Evolutionary conservation across 2,888 invertebrate genomes (phyloP), one percentile per base, ranked within the genome.

Genomic region (Sarcophaga subvicina): DNA sequence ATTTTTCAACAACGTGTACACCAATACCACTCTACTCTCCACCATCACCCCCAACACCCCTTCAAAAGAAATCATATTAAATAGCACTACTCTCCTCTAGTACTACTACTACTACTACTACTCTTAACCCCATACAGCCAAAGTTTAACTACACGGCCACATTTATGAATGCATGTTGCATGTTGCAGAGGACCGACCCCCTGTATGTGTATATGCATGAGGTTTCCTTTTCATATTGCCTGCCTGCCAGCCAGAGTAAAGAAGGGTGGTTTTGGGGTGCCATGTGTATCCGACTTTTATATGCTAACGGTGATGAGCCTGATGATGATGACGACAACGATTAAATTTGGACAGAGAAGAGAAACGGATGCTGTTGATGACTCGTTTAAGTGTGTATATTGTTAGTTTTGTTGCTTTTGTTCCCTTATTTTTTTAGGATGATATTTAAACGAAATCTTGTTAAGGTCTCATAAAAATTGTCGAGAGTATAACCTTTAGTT

Each of bases 351-450:
- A 64, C 54, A 63, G 75, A 54, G 12, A 17, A 47, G 22, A 62
- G 63, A 59, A 83, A 64, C 84, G 84, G 87, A 84, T 87, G 81
- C 80, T 87, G 71, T 76, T 84, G 84, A 87, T 87, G 84, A 87
- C 84, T 84, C 83, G 87, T 69, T 87, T 76, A 87, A 84, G 59
- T 71, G 73, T 81, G 71, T 69, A 76, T 60, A 59, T 75, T 66
- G 71, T 69, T 45, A 66, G 76, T 67, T 3, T 66, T 27, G n/a
- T 59, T 20, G 59, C 12, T 69, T 60, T 71, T 70, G 45, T 60
- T 59, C 22, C 14, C 37, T 20, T 54, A 76, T 59, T 37, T 80
- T 81, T 69, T 76, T 78, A 60, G 54, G 71, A 20, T 67, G 37
- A 78, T 80, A 73, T 62, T 80, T 80, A 78, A 86, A 83, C 72